Percentiles rank a stretch among this genome's conserved stretches.
Evolutionary conservation across 2,113 vertebrate species (phyloP).

Genomic region (Albula glossodonta): DNA sequence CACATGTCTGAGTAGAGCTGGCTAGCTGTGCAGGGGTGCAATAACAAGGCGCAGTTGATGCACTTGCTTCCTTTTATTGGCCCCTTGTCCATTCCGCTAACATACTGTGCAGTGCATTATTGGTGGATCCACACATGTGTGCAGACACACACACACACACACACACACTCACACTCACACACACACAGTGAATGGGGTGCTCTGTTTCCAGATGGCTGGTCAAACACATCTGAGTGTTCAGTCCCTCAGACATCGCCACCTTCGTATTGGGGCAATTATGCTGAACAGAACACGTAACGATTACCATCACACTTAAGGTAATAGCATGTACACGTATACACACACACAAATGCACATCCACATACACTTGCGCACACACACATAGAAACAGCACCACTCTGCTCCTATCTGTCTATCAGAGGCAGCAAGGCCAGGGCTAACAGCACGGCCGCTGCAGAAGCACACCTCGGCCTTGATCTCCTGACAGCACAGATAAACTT

Average conservation of each 20-base stretch:
- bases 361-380: slow-evolving; percentile 15
- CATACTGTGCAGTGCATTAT: too few species aligned
- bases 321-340: background rate
- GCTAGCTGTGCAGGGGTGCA: too few species aligned
- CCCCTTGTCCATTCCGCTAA: too few species aligned
- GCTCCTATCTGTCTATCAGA: background rate
- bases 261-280: too few species aligned
- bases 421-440: background rate
- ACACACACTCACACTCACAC: background rate
- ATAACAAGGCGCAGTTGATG: too few species aligned
- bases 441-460: background rate
- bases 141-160: background rate
- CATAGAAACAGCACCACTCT: background rate
- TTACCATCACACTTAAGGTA: too few species aligned
- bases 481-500: background rate
- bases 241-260: too few species aligned
- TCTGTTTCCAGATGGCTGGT: too few species aligned
- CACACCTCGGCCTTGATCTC: background rate
- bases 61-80: too few species aligned
- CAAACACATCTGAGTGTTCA: too few species aligned
- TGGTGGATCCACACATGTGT: too few species aligned
- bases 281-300: too few species aligned
- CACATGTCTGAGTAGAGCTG: background rate
- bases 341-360: background rate
- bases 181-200: background rate